phyloP scores from a whole-genome alignment of 2,113 vertebrate species.

The Tretioscincus oriximinensis region DNA sequence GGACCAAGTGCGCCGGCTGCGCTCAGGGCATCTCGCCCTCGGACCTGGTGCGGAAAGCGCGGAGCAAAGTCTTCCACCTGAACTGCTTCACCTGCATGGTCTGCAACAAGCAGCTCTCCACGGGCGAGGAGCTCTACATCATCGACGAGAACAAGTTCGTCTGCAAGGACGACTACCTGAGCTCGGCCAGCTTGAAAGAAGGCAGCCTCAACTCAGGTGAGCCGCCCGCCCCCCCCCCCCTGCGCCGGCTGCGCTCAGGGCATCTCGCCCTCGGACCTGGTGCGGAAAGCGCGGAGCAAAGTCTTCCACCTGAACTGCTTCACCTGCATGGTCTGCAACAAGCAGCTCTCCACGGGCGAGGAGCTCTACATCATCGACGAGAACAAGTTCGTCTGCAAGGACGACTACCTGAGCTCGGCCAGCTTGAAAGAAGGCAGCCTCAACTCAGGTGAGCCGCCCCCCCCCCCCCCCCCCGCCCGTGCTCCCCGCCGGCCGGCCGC shows the following conservation, averaged over 20 bases:
- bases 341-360: conserved; percentile 97
- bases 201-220: conserved; percentile 95
- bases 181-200: conserved; percentile 87
- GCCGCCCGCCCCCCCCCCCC: neutral
- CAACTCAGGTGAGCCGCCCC: conserved; percentile 86
- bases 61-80: conserved; percentile 95
- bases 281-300: conserved; percentile 93
- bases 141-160: conserved; percentile 98
- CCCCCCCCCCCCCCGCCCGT: too few relatives aligned
- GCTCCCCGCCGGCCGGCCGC: too few relatives aligned
- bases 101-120: conserved; percentile 98
- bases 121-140: conserved; percentile 96
- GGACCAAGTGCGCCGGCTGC: conserved; percentile 95
- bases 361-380: conserved; percentile 97
- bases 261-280: conserved; percentile 94
- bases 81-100: conserved; percentile 99
- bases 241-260: conserved; percentile 95
- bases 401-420: conserved; percentile 90
- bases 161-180: conserved; percentile 96
- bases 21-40: conserved; percentile 95
- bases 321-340: conserved; percentile 98
- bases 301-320: conserved; percentile 98
- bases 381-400: conserved; percentile 98
- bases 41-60: conserved; percentile 94
- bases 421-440: conserved; percentile 90